phyloP scores from a whole-genome alignment of 2,888 invertebrate genomes.

The Aphodius granarius region DNA sequence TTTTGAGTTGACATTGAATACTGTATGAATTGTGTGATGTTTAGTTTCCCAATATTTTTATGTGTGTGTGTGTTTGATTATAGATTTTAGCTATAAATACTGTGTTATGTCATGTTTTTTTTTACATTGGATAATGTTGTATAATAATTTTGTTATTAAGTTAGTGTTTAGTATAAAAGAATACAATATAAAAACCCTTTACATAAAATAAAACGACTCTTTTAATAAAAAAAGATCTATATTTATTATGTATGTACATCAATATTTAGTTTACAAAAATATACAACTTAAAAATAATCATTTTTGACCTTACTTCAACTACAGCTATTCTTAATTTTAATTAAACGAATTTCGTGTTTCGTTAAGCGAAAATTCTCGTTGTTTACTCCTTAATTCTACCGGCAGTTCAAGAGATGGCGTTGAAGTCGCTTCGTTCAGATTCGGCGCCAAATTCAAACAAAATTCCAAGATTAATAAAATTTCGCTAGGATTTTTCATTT shows the following conservation, averaged over 20 bases:
- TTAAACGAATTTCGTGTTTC: background rate
- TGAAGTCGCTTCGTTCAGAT: background rate
- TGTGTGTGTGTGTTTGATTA: background rate
- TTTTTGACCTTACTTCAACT: background rate
- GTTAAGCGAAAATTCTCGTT: conserved; percentile 8
- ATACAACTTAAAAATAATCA: background rate
- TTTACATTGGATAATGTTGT: background rate
- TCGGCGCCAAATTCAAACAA: background rate
- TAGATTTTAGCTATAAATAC: background rate
- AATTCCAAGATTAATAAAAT: too few species aligned
- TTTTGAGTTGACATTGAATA: background rate
- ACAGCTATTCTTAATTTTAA: background rate
- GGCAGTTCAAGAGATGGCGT: background rate
- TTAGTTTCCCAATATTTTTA: background rate
- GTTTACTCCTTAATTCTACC: background rate
- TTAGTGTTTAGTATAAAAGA: background rate
- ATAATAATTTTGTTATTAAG: background rate
- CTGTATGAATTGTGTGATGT: background rate
- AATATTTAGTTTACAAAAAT: conserved; percentile 1
- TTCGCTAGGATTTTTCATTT: too few species aligned
- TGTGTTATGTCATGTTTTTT: background rate
- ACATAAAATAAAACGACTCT: too few species aligned
- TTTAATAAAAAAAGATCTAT: background rate
- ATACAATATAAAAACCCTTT: too few species aligned
- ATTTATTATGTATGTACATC: background rate